Evolutionary conservation across 2,888 invertebrate species (phyloP).

Genomic region (Euzetes globulus): DNA sequence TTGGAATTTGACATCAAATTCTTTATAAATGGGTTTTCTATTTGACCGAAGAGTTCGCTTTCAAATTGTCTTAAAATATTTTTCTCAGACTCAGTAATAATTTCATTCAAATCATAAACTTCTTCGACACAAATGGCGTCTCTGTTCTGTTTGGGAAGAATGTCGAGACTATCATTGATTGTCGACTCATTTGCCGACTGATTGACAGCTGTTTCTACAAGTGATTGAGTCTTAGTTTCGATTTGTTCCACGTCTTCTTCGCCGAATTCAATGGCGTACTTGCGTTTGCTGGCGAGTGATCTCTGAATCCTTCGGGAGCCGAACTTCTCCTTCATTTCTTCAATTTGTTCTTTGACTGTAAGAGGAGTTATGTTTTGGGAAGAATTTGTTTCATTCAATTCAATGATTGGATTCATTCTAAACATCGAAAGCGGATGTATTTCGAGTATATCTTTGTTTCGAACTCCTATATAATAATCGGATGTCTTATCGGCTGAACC

Average conservation of each 20-base stretch:
- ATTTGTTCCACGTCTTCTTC: conserved; percentile 31
- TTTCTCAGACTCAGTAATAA: conserved; percentile 26
- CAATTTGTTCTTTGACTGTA: conserved; percentile 28
- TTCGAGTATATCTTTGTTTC: background rate
- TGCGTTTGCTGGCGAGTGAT: conserved; percentile 30
- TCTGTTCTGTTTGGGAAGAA: conserved; percentile 28
- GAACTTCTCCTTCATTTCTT: conserved; percentile 35
- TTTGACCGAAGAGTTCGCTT: conserved; percentile 8
- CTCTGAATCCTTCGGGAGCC: conserved; percentile 32
- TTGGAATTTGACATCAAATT: background rate
- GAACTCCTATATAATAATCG: background rate
- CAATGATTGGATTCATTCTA: conserved; percentile 5
- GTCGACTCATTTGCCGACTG: background rate
- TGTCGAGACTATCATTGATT: conserved; percentile 14
- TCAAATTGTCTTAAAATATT: conserved; percentile 14
- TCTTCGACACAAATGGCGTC: conserved; percentile 27
- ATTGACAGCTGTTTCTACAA: background rate
- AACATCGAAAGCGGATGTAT: background rate
- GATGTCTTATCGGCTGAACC: background rate
- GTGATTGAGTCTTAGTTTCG: background rate
- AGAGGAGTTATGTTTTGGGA: background rate
- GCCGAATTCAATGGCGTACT: conserved; percentile 35
- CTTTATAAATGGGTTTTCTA: conserved; percentile 28
- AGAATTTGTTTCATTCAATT: background rate
- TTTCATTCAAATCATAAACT: conserved; percentile 33